A percentile compares a stretch with the other conserved stretches of the same genome.
These are phyloP conservation scores for Pseudococcus jackbeardsleyi DNA, from an alignment of 2,888 invertebrate genomes.

Conservation along the genomic window DNA sequence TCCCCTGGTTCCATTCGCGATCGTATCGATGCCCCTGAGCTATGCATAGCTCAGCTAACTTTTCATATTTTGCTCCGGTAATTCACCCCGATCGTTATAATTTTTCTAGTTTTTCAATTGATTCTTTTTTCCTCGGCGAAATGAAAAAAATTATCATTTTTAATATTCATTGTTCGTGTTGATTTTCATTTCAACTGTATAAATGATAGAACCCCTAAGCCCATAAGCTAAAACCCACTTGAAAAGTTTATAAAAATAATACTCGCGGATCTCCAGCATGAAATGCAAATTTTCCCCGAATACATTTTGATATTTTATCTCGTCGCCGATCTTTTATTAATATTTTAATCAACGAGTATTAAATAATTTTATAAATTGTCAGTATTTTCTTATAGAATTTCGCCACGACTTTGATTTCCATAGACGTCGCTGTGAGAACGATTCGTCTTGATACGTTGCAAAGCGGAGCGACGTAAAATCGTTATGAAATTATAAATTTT, in stretches of 20 bases:
- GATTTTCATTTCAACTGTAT: not conserved
- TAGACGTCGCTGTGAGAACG: not conserved
- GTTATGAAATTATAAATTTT: not conserved
- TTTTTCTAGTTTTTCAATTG: not conserved
- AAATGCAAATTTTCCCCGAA: slow-evolving; percentile 11
- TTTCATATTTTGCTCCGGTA: not conserved
- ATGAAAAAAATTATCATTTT: not conserved
- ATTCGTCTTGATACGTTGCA: not conserved
- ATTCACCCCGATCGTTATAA: not conserved
- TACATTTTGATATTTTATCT: slow-evolving; percentile 26
- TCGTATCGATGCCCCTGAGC: not conserved
- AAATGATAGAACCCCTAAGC: not conserved
- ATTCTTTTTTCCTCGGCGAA: not conserved
- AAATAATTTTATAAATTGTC: slow-evolving; percentile 29
- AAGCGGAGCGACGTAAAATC: not conserved
- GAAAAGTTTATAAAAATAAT: not conserved
- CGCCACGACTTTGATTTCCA: not conserved
- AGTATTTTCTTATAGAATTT: slow-evolving; percentile 11
- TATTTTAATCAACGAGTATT: slow-evolving; percentile 33
- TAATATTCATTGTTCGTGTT: not conserved
- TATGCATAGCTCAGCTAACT: not conserved
- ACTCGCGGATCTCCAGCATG: not conserved
- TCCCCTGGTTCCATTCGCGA: not conserved
- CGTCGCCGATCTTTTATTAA: not conserved
- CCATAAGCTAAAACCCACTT: not conserved